These are phyloP conservation scores for Perccottus glenii DNA, from an alignment of 2,113 vertebrate genomes.

Conservation along the genomic window DNA sequence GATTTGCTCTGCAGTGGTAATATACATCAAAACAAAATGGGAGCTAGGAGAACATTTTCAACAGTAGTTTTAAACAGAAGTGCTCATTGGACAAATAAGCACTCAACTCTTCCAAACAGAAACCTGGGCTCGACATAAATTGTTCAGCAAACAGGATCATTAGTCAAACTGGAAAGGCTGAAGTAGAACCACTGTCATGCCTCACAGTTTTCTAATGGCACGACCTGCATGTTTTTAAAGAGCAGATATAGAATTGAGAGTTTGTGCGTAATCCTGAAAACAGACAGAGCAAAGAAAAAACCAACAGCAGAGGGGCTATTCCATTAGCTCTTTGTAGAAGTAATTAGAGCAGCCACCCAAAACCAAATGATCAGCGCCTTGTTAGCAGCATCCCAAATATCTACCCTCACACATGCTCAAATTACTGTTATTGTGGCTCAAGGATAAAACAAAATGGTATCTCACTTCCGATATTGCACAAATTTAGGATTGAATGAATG, in stretches of 20 bases:
- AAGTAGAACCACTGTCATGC: not conserved
- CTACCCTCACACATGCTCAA: slow-evolving; percentile 11
- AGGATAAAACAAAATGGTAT: slow-evolving; percentile 16
- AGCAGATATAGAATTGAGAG: not conserved
- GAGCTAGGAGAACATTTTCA: not conserved
- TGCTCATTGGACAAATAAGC: slow-evolving; percentile 22
- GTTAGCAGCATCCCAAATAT: slow-evolving; percentile 42
- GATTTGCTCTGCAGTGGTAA: not conserved
- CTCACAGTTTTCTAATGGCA: not conserved
- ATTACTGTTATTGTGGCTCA: slow-evolving; percentile 22
- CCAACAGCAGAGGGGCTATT: slow-evolving; percentile 4
- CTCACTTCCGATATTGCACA: slow-evolving; percentile 36
- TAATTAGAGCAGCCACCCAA: slow-evolving; percentile 43
- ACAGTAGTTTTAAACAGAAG: not conserved
- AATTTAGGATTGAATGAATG: slow-evolving; percentile 35
- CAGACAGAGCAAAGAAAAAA: slow-evolving; percentile 1
- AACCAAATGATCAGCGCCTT: slow-evolving; percentile 41
- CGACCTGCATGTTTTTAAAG: not conserved
- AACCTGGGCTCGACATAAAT: slow-evolving; percentile 14
- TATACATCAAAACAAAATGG: not conserved
- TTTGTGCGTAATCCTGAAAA: not conserved
- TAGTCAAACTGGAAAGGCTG: slow-evolving; percentile 9
- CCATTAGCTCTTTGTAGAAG: slow-evolving; percentile 12
- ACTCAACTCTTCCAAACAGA: slow-evolving; percentile 9
- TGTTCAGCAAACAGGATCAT: slow-evolving; percentile 21